These are phyloP conservation scores for Diadumene lineata DNA, from an alignment of 92 coral and sea anemone species.

Conservation along the genomic window DNA sequence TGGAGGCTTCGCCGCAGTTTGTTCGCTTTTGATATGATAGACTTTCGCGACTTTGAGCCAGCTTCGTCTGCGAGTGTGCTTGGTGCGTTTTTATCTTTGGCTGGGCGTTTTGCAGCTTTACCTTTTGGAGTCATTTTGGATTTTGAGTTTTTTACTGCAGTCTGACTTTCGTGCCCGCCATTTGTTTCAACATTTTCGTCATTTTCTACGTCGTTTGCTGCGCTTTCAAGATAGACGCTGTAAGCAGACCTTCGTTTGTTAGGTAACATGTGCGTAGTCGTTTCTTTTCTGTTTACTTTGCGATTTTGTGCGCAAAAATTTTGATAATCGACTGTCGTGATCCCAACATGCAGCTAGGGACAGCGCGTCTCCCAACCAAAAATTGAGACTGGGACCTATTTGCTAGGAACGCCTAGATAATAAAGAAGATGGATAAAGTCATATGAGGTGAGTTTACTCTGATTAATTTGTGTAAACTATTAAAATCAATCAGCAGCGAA, in stretches of 20 bases:
- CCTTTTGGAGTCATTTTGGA: slow-evolving; percentile 29
- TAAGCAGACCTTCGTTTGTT: slow-evolving; percentile 71
- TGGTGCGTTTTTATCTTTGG: slow-evolving; percentile 6
- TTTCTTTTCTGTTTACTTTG: slow-evolving; percentile 16
- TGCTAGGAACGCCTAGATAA: too few species aligned
- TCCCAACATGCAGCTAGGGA: too few species aligned
- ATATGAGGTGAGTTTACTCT: too few species aligned
- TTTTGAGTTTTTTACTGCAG: slow-evolving; percentile 21
- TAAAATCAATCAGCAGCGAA: too few species aligned
- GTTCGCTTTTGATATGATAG: slow-evolving; percentile 64
- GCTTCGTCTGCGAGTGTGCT: slow-evolving; percentile 8
- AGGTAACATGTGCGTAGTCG: slow-evolving; percentile 24
- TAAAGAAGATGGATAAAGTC: too few species aligned
- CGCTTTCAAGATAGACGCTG: slow-evolving; percentile 53
- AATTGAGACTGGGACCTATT: too few species aligned
- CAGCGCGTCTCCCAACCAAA: too few species aligned
- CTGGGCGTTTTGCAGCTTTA: slow-evolving; percentile 9
- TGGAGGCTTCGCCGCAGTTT: slow-evolving; percentile 76
- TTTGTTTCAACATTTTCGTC: slow-evolving; percentile 11
- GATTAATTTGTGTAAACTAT: too few species aligned
- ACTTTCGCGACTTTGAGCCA: slow-evolving; percentile 15
- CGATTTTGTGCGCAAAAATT: slow-evolving; percentile 15
- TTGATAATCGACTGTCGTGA: too few species aligned
- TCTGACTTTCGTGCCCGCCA: slow-evolving; percentile 8
- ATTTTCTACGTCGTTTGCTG: slow-evolving; percentile 13